Evolutionary conservation across 2,113 vertebrate genomes (phyloP).

Genomic region (Antechinus stuartii): DNA sequence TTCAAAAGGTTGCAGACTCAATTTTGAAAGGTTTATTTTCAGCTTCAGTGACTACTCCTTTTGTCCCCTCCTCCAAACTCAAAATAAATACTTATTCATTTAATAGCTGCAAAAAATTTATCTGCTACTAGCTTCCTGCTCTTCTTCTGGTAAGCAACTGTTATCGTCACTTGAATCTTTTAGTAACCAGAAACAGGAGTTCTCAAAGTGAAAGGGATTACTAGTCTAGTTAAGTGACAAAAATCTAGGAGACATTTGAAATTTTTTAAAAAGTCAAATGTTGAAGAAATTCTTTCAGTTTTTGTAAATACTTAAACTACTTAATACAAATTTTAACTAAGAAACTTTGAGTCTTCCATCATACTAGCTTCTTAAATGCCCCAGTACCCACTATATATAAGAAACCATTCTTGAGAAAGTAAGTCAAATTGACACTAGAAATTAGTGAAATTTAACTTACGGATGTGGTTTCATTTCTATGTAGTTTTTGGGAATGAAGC

Average conservation of each 20-base stretch:
- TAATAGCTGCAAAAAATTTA: conserved; percentile 13
- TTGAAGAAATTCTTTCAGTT: not conserved
- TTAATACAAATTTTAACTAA: not conserved
- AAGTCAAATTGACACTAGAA: not conserved
- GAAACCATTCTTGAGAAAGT: not conserved
- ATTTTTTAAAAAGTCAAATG: not conserved
- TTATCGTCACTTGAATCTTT: not conserved
- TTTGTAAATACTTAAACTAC: not conserved
- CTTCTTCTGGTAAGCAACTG: not conserved
- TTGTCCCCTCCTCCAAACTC: not conserved
- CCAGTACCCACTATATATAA: not conserved
- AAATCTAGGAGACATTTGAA: not conserved
- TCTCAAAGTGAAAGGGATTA: not conserved
- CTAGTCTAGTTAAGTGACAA: not conserved
- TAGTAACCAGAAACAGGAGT: not conserved
- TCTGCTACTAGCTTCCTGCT: conserved; percentile 12
- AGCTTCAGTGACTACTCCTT: not conserved
- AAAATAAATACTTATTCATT: not conserved
- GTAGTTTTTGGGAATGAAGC: conserved; percentile 99
- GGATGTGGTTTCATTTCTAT: conserved; percentile 99
- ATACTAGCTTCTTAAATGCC: not conserved
- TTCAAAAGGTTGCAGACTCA: not conserved
- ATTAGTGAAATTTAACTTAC: conserved; percentile 87
- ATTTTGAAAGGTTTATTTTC: not conserved
- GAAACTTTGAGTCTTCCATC: not conserved